These are phyloP conservation scores for Eledona agricola DNA, from an alignment of 2,888 invertebrate genomes.

Conservation along the genomic window DNA sequence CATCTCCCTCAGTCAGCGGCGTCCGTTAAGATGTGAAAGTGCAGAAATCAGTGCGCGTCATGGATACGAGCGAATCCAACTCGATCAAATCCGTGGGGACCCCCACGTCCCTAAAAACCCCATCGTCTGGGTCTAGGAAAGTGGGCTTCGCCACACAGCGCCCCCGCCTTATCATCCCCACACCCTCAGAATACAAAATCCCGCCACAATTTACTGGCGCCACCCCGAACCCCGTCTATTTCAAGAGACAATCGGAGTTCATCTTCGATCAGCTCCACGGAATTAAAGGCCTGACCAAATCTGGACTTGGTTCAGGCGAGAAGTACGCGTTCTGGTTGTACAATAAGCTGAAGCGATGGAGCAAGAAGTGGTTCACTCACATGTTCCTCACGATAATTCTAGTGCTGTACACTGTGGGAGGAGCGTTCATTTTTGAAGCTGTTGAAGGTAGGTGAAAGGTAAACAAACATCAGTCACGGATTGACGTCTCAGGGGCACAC, in stretches of 20 bases:
- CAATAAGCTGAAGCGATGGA: conserved; percentile 78
- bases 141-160: conserved; percentile 49
- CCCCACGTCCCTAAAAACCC: conserved; percentile 14
- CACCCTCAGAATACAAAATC: conserved; percentile 36
- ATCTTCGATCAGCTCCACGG: conserved; percentile 83
- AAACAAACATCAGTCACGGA: conserved; percentile 1
- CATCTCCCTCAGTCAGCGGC: conserved; percentile 22
- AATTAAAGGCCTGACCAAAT: conserved; percentile 80
- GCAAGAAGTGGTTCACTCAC: conserved; percentile 89
- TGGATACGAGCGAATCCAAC: conserved; percentile 37
- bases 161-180: conserved; percentile 56
- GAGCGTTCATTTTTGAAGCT: conserved; percentile 80
- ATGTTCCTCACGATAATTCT: conserved; percentile 83
- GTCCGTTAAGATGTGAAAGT: conserved; percentile 21
- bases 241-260: conserved; percentile 76
- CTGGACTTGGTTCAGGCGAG: conserved; percentile 84
- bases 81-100: conserved; percentile 36
- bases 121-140: conserved; percentile 27
- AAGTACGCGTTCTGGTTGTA: conserved; percentile 83
- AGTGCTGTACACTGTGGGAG: conserved; percentile 80
- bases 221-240: conserved; percentile 5
- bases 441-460: conserved; percentile 72
- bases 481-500: conserved; percentile 11
- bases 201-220: conserved; percentile 1
- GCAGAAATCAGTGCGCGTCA: too few relatives aligned